phyloP scores from a whole-genome alignment of 2,888 invertebrate genomes.

The Andrena bucephala region DNA sequence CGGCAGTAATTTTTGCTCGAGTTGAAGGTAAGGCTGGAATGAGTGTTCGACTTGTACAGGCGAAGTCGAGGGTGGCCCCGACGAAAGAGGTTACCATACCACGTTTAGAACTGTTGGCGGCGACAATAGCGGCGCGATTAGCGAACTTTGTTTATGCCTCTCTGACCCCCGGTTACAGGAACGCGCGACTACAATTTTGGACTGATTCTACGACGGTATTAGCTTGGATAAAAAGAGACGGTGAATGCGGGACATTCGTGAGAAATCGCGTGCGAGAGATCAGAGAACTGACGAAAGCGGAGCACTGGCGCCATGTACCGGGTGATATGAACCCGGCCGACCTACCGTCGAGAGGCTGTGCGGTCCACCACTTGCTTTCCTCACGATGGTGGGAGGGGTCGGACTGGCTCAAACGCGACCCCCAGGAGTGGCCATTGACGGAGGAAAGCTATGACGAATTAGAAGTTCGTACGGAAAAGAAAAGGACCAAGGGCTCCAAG shows the following conservation, averaged over 20 bases:
- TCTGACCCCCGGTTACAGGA: not conserved
- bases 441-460: not conserved
- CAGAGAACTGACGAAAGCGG: constrained; percentile 37
- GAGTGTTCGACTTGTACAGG: not conserved
- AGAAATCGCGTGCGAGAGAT: constrained; percentile 67
- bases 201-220: constrained; percentile 71
- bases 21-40: not conserved
- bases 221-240: constrained; percentile 67
- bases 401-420: not conserved
- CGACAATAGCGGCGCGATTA: constrained; percentile 11
- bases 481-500: not conserved
- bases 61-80: constrained; percentile 16
- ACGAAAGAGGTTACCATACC: constrained; percentile 22
- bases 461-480: not conserved
- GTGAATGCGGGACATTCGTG: constrained; percentile 41
- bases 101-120: constrained; percentile 36
- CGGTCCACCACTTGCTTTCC: constrained; percentile 64
- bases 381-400: constrained; percentile 78
- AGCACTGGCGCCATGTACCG: constrained; percentile 74
- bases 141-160: not conserved
- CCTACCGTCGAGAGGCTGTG: constrained; percentile 76
- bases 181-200: not conserved
- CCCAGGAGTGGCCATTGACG: not conserved
- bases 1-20: constrained; percentile 14
- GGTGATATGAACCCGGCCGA: constrained; percentile 78